Evolutionary conservation across 2,113 vertebrate genomes (phyloP).

Genomic region (Oreochromis aureus): DNA sequence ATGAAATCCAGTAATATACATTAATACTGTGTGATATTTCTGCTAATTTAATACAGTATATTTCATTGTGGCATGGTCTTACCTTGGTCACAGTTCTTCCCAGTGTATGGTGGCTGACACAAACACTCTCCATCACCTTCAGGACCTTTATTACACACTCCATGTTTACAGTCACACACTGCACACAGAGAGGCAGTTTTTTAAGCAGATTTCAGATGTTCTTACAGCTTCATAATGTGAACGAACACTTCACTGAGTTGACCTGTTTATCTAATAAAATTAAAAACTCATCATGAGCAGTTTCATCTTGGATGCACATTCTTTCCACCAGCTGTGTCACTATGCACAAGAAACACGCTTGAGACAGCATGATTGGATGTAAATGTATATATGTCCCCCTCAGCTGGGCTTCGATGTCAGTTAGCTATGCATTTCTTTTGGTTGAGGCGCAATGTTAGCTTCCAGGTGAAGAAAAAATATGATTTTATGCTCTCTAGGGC

Average conservation of each 20-base stretch:
- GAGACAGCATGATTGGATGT: not conserved
- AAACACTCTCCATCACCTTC: slow-evolving; percentile 80
- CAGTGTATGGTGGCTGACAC: slow-evolving; percentile 86
- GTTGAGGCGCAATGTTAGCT: not conserved
- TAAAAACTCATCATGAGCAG: not conserved
- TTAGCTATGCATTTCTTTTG: not conserved
- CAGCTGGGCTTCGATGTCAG: not conserved
- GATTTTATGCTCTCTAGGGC: not conserved
- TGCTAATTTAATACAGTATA: not conserved
- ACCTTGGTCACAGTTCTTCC: slow-evolving; percentile 85
- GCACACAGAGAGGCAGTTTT: not conserved
- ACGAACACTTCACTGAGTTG: not conserved
- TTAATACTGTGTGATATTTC: not conserved
- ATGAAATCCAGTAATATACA: not conserved
- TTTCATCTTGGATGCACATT: not conserved
- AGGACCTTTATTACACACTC: slow-evolving; percentile 76
- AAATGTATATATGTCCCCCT: not conserved
- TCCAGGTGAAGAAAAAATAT: not conserved
- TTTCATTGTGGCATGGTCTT: not conserved
- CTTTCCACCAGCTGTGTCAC: not conserved
- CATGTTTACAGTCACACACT: slow-evolving; percentile 85
- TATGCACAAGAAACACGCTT: not conserved
- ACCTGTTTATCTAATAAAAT: not conserved
- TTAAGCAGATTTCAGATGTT: not conserved
- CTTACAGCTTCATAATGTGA: not conserved